Percentiles rank a stretch among this genome's conserved stretches.
These are phyloP conservation scores for Neogale vison DNA, from an alignment of 2,113 vertebrate genomes.

Conservation along the genomic window DNA sequence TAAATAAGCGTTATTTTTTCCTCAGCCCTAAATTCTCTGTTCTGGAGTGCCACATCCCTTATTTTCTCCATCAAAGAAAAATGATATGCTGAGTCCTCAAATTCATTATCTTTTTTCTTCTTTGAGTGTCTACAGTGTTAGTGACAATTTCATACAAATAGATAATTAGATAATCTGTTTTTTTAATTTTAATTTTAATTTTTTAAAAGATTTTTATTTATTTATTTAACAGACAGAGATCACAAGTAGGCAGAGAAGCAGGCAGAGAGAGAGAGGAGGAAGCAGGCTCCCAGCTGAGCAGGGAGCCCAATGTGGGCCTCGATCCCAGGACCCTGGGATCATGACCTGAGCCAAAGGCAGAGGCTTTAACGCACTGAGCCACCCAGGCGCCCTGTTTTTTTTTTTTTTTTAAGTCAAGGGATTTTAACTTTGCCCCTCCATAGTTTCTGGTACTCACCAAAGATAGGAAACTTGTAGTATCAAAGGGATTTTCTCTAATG, in stretches of 20 bases:
- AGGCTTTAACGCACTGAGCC: no score
- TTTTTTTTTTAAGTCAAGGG: not conserved
- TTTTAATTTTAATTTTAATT: no score
- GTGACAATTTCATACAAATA: not conserved
- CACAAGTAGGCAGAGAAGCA: no score
- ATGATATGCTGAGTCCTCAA: not conserved
- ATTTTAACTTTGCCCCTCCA: not conserved
- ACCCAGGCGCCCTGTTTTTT: no score
- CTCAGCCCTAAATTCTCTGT: not conserved
- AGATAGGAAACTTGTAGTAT: constrained; percentile 46
- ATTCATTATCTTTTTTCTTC: not conserved
- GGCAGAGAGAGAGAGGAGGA: no score
- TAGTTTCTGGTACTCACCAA: constrained; percentile 50
- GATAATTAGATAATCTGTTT: not conserved
- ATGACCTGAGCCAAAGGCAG: no score
- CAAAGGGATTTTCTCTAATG: constrained; percentile 32
- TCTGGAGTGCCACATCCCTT: not conserved
- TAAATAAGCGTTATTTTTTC: not conserved
- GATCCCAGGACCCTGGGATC: no score
- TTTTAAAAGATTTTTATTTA: no score
- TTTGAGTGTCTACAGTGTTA: not conserved
- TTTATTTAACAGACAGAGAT: no score
- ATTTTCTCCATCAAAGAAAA: not conserved
- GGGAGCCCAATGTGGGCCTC: no score
- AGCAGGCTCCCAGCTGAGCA: no score